Evolutionary conservation across 2,797 vertebrate species (phyloP).

Genomic region (Miichthys miiuy): DNA sequence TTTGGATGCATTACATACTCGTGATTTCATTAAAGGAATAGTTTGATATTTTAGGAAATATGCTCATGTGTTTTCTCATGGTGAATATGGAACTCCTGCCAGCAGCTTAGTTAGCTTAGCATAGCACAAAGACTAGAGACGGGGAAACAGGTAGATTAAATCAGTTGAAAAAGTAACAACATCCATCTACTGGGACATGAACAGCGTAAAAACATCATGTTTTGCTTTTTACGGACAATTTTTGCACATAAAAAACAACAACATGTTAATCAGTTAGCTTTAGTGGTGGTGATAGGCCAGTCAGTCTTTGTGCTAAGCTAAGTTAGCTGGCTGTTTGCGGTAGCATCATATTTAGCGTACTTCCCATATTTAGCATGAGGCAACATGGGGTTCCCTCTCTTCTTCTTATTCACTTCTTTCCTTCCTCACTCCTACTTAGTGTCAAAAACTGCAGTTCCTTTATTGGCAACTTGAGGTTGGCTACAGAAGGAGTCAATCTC

Average conservation of each 20-base stretch:
- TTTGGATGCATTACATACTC: conserved; percentile 13
- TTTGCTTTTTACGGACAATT: neutral
- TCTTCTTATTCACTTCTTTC: too few relatives aligned
- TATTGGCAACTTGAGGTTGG: too few relatives aligned
- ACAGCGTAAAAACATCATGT: neutral
- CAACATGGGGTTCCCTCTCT: too few relatives aligned
- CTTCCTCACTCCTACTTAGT: too few relatives aligned
- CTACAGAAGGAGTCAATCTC: too few relatives aligned
- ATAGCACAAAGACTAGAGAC: neutral
- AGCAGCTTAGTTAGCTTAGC: neutral
- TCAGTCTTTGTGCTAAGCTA: neutral
- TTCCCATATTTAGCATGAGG: too few relatives aligned
- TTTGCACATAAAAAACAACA: neutral
- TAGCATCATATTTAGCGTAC: neutral
- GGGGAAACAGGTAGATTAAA: neutral
- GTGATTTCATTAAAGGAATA: neutral
- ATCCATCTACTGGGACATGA: too few relatives aligned
- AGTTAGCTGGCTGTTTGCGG: neutral
- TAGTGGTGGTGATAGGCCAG: neutral
- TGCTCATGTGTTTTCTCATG: neutral
- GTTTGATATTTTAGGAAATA: neutral
- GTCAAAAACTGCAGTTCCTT: too few relatives aligned
- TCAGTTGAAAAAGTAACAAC: too few relatives aligned
- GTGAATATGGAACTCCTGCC: neutral
- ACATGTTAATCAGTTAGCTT: neutral